Base-by-base conservation (phyloP, 2,797 vertebrate genomes). In the Smutsia temminckii region DNA sequence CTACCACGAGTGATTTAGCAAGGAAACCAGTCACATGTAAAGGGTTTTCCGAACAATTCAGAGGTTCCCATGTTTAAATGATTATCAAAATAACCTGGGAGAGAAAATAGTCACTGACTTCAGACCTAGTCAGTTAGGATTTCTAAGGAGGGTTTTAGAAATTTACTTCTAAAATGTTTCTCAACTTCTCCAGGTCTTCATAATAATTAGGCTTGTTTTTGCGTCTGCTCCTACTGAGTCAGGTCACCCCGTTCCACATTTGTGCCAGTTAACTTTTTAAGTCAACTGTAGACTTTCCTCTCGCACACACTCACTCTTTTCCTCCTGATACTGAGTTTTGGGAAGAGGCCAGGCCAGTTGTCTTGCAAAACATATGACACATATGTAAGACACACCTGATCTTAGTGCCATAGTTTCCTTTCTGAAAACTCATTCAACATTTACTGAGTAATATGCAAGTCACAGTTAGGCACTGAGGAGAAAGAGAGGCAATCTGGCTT, bases 271-370 rank as follows among this genome's bases (percentile, higher is more conserved):
- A 57, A 12, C 55, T 79, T 75, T 89, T 68, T 68, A 69, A 71
- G 74, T 5, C 59, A 16, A 23, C 20, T 2, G 61, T 49, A 37
- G 7, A 21, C 49, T 72, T 46, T 34, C 27, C 61, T 63, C 27
- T 84, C 29, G 9, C 46, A 46, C 3, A 0, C 5, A 23, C 25
- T 57, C 66, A 46, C n/a, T 17, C 17, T 21, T 63, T 63, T 66
- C 7, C 40, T 80, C 46, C 10, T 34, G 6, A 74, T 7, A 61
- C 0, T 29, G 46, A 7, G 42, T 72, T 95, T 61, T 46, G 55
- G 69, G 69, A 51, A 57, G 95, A 97, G 59, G 92, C 64, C 79
- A 46, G 57, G 27, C 25, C 23, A 96, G 3, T 27, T 83, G 66
- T 55, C 72, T 92, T 80, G 42, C 32, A 32, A 66, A 92, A 46